Base-by-base conservation (phyloP, 2,113 vertebrate species). In the Lasiurus borealis region DNA sequence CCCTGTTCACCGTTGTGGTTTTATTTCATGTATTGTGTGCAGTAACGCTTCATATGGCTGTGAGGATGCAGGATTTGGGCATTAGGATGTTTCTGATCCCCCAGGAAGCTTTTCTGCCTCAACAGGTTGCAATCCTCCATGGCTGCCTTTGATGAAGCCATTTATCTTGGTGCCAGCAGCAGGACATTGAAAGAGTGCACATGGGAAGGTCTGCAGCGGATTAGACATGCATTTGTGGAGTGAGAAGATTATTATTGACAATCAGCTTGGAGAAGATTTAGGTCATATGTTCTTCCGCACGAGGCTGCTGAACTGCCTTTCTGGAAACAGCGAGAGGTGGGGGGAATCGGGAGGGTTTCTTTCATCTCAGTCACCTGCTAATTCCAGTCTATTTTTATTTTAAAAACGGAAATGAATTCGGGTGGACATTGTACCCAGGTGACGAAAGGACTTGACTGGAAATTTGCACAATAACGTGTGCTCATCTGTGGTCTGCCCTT, bases 71-170 rank as follows among this genome's bases (percentile, higher is more conserved):
- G 92, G 85, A 93, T 96, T 95, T 94, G 73, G 95, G 87, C 90
- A 85, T 96, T 93, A 92, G 90, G 81, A 85, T 93, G 62, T 88
- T 96, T 97, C 97, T 96, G 95, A 96, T 97, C 77, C 83, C 90
- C 72, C 48, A 88, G 95, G 90, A 96, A 97, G 95, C 88, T 95
- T 96, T 97, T 95, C 88, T 97, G 93, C 92, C n/a, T 96, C 95
- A 94, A 97, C 97, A 96, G 93, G 96, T 95, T 2, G 16, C 81
- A 92, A 94, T 85, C 81, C 81, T 88, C 90, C 94, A 83, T 92
- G 66, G 69, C 76, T 76, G 62, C 92, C 87, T 96, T 96, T 97
- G 97, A 97, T 96, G 97, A 96, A 97, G 92, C 59, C 87, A 96
- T 97, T 97, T 96, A 94, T 97, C 93, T 96, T 94, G 82, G 87